These are phyloP conservation scores for Callosobruchus maculatus DNA, from an alignment of 2,888 invertebrate genomes.

Conservation along the genomic window DNA sequence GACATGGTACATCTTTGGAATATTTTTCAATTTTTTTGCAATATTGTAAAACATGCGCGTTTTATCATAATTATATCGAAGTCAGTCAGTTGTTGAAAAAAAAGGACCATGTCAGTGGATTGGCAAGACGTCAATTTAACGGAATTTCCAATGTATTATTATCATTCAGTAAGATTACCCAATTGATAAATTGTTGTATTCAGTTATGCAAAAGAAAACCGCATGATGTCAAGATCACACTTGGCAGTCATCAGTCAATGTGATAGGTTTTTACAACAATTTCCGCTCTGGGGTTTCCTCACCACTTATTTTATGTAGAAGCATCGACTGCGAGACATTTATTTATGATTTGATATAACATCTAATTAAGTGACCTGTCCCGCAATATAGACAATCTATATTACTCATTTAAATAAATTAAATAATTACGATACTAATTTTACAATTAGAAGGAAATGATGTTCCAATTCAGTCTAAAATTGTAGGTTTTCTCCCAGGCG, in stretches of 20 bases:
- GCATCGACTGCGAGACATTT: background rate
- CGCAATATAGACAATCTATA: background rate
- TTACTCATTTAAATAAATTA: background rate
- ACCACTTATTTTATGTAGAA: background rate
- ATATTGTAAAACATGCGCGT: no score
- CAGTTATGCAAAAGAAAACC: background rate
- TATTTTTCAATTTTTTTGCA: no score
- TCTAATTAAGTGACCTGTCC: background rate
- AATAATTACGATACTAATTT: background rate
- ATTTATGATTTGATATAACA: background rate
- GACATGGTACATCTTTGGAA: no score
- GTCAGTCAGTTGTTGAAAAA: no score
- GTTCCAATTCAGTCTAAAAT: background rate
- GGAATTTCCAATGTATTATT: background rate
- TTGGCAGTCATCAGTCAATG: background rate
- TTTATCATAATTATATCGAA: no score
- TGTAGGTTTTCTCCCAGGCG: background rate
- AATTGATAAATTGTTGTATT: background rate
- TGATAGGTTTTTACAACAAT: background rate
- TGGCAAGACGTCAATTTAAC: background rate
- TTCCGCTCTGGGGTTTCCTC: background rate
- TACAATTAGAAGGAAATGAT: background rate
- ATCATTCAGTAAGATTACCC: background rate
- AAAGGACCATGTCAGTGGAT: no score
- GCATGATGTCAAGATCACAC: background rate